phyloP scores from a whole-genome alignment of 2,113 vertebrate species.

The Austrofundulus limnaeus region DNA sequence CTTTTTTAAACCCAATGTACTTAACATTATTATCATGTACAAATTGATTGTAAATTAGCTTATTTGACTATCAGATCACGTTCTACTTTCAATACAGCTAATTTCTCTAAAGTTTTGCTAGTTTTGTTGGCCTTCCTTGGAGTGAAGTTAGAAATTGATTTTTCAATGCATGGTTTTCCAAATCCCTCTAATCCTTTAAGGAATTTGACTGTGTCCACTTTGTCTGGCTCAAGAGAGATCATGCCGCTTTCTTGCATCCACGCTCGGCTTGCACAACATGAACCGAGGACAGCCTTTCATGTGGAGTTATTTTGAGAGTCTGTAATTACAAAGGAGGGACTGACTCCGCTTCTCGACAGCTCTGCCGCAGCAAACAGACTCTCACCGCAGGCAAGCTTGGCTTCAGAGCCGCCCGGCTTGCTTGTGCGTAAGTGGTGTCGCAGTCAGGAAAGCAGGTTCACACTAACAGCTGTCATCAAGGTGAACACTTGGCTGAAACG shows the following conservation, averaged over 20 bases:
- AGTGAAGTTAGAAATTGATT: background rate
- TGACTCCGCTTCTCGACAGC: conserved; percentile 48
- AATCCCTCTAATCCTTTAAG: conserved; percentile 2
- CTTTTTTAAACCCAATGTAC: conserved; percentile 29
- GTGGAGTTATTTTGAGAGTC: conserved; percentile 63
- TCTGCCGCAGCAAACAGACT: conserved; percentile 34
- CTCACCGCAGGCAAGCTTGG: conserved; percentile 31
- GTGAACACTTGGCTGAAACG: background rate
- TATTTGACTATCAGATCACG: background rate
- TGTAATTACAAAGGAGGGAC: conserved; percentile 76
- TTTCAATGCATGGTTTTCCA: background rate
- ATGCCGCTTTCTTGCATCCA: conserved; percentile 12
- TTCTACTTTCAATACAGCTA: background rate
- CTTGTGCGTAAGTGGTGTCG: background rate
- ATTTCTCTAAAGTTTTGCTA: background rate
- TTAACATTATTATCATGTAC: conserved; percentile 1
- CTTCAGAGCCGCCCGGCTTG: conserved; percentile 27
- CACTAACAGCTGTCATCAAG: conserved; percentile 1
- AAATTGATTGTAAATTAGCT: background rate
- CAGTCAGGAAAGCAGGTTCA: background rate
- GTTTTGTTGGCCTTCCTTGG: background rate
- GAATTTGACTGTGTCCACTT: background rate
- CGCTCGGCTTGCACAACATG: conserved; percentile 25
- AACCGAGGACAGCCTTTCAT: conserved; percentile 42
- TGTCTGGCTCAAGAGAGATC: conserved; percentile 2